Conservation (phyloP, 64 coral and sea anemone genomes). For the Hydrozoanthus tunicans region DNA sequence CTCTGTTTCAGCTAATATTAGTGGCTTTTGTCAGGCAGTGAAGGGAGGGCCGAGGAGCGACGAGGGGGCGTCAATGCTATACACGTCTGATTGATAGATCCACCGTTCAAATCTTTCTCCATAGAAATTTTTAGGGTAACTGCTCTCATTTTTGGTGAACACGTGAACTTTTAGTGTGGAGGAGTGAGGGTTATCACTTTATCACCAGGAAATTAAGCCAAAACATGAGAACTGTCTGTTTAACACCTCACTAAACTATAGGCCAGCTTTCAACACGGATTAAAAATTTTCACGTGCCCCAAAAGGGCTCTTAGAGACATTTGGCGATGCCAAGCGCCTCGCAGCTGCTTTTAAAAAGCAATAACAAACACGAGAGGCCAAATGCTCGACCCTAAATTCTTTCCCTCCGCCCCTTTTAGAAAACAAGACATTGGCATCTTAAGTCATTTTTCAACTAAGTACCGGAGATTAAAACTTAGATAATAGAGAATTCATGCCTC, state of each 20-base stretch:
- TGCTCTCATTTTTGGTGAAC: constrained; percentile 47
- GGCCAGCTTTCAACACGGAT: constrained; percentile 45
- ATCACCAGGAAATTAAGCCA: constrained; percentile 38
- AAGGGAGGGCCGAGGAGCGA: constrained; percentile 57
- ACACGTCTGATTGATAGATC: constrained; percentile 56
- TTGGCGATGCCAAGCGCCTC: constrained; percentile 43
- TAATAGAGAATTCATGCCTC: constrained; percentile 10
- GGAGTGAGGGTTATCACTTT: constrained; percentile 32
- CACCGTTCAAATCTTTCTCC: constrained; percentile 56
- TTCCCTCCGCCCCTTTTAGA: constrained; percentile 50
- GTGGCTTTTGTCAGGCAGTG: constrained; percentile 74
- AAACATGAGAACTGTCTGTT: constrained; percentile 19
- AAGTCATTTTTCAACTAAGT: constrained; percentile 28
- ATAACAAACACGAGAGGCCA: constrained; percentile 53
- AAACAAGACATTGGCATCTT: constrained; percentile 25
- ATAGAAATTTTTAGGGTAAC: constrained; percentile 55
- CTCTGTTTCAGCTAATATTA: constrained; percentile 83
- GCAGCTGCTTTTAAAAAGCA: constrained; percentile 51
- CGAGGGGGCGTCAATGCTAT: constrained; percentile 68
- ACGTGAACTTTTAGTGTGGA: constrained; percentile 46
- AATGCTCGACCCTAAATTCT: constrained; percentile 22
- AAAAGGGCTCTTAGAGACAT: constrained; percentile 58
- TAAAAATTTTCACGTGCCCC: constrained; percentile 18
- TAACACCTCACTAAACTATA: constrained; percentile 28
- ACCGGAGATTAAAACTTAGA: constrained; percentile 40